These are phyloP conservation scores for Drosophila siamana DNA, from an alignment of 2,888 invertebrate genomes.

Conservation along the genomic window DNA sequence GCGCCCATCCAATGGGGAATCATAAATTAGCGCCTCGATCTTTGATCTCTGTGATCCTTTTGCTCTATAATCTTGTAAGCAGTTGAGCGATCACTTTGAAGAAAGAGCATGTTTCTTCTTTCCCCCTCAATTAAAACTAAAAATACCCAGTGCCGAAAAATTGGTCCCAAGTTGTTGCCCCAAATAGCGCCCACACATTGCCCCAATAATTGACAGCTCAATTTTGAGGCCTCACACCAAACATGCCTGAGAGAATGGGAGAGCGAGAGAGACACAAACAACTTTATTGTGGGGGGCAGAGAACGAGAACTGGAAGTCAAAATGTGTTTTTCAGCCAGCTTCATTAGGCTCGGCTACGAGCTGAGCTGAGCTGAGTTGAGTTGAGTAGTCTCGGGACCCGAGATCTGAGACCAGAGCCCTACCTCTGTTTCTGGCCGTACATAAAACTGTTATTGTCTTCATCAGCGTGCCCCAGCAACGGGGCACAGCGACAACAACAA, in stretches of 20 bases:
- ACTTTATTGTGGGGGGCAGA: conserved; percentile 29
- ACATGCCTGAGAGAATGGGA: conserved; percentile 9
- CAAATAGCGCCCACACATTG: conserved; percentile 71
- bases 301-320: conserved; percentile 49
- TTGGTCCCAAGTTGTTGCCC: conserved; percentile 49
- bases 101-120: conserved; percentile 10
- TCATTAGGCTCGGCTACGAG: conserved; percentile 65
- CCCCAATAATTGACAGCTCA: conserved; percentile 75
- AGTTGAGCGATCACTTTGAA: conserved; percentile 6
- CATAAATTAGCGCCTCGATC: conserved; percentile 28
- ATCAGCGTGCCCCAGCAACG: conserved; percentile 70
- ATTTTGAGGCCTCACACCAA: conserved; percentile 60
- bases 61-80: conserved; percentile 33
- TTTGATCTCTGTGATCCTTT: conserved; percentile 25
- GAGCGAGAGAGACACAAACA: conserved; percentile 18
- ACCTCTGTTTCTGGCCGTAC: conserved; percentile 58
- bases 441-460: conserved; percentile 80
- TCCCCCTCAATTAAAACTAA: conserved; percentile 33
- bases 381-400: conserved; percentile 25
- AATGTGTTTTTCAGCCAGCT: conserved; percentile 67
- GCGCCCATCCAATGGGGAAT: background rate
- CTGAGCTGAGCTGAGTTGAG: conserved; percentile 2
- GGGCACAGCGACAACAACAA: conserved; percentile 50
- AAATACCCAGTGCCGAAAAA: conserved; percentile 32
- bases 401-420: conserved; percentile 27